Evolutionary conservation across 2,797 vertebrate genomes (phyloP).

Genomic region (Lithobates pipiens): DNA sequence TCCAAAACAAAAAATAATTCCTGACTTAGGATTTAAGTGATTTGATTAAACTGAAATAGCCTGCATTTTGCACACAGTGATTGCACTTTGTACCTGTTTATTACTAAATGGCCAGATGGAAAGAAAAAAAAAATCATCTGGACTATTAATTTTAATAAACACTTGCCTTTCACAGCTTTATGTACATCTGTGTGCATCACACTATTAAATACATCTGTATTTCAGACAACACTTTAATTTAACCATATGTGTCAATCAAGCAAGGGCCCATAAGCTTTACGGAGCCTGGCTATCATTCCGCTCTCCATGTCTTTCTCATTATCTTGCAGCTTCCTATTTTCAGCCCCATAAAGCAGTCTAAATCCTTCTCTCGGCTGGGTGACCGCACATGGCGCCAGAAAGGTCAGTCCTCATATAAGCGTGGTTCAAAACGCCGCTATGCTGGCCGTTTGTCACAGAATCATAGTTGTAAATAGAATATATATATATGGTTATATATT

Average conservation of each 20-base stretch:
- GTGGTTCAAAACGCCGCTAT: slow-evolving; percentile 42
- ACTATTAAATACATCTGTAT: background rate
- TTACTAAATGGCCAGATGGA: background rate
- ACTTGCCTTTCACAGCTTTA: background rate
- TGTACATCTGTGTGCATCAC: background rate
- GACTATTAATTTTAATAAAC: background rate
- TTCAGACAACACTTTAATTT: slow-evolving; percentile 20
- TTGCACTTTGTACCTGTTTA: background rate
- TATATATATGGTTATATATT: too few relatives aligned
- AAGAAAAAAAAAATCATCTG: background rate
- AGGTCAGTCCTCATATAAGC: slow-evolving; percentile 46
- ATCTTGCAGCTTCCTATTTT: slow-evolving; percentile 37
- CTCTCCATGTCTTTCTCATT: slow-evolving; percentile 14
- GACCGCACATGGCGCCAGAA: slow-evolving; percentile 10
- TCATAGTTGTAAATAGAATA: too few relatives aligned
- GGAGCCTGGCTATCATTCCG: slow-evolving; percentile 1
- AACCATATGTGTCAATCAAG: slow-evolving; percentile 29
- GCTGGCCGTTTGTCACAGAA: slow-evolving; percentile 34
- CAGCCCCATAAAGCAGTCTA: slow-evolving; percentile 53
- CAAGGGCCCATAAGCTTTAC: slow-evolving; percentile 18
- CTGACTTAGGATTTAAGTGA: too few relatives aligned
- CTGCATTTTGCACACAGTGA: background rate
- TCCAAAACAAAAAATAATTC: too few relatives aligned
- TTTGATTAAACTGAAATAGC: too few relatives aligned
- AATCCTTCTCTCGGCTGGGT: slow-evolving; percentile 25